Percentiles rank a stretch among this genome's conserved stretches.
These are phyloP conservation scores for Cybosia mesomella DNA, from an alignment of 2,888 invertebrate species.

Conservation along the genomic window DNA sequence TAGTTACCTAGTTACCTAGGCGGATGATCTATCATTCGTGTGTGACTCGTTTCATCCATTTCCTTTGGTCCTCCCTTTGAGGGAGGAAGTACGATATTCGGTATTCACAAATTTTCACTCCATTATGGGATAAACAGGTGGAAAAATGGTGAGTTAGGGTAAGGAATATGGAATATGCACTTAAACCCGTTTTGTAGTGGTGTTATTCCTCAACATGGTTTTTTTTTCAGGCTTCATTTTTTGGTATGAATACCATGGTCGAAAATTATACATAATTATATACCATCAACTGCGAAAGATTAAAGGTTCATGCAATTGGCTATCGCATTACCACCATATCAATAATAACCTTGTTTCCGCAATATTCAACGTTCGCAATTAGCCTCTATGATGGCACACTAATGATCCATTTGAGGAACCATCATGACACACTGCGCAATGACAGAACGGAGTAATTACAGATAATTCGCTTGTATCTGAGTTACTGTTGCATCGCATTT, in stretches of 20 bases:
- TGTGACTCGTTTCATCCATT: too few species aligned
- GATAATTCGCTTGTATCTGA: slow-evolving; percentile 32
- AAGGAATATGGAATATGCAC: too few species aligned
- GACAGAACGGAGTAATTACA: slow-evolving; percentile 31
- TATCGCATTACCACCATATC: background rate
- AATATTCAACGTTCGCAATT: slow-evolving; percentile 9
- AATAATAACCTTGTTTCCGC: slow-evolving; percentile 3
- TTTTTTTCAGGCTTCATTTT: too few species aligned
- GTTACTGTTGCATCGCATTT: slow-evolving; percentile 16
- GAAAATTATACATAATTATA: background rate
- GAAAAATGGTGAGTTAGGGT: too few species aligned
- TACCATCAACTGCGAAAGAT: background rate
- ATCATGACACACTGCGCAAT: slow-evolving; percentile 21
- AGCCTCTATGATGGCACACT: slow-evolving; percentile 8
- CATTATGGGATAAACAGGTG: too few species aligned
- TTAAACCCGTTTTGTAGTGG: too few species aligned
- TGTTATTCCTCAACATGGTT: too few species aligned
- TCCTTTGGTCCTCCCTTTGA: too few species aligned
- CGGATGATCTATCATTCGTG: too few species aligned
- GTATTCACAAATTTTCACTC: too few species aligned
- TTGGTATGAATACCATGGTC: background rate
- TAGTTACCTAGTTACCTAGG: too few species aligned
- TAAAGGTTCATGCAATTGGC: background rate
- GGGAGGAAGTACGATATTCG: background rate
- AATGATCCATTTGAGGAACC: slow-evolving; percentile 9